Evolutionary conservation across 2,797 vertebrate genomes (phyloP).

Genomic region (Tragelaphus oryx): DNA sequence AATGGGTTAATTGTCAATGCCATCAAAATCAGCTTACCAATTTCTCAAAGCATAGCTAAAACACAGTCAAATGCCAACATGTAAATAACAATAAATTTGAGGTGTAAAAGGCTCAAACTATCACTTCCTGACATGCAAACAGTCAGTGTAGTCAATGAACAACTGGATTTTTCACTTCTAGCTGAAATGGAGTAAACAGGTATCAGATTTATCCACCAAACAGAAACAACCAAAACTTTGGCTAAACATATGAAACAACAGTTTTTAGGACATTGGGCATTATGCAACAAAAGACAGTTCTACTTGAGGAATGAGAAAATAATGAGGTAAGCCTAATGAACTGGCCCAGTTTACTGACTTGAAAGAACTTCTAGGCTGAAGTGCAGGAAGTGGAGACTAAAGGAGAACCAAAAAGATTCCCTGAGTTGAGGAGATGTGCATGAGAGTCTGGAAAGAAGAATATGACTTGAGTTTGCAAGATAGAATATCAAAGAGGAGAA

Average conservation of each 20-base stretch:
- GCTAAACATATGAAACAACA: neutral
- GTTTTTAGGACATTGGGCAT: neutral
- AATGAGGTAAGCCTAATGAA: neutral
- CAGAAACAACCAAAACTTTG: neutral
- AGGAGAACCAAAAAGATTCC: neutral
- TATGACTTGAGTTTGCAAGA: neutral
- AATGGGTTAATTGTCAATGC: neutral
- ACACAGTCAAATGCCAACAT: neutral
- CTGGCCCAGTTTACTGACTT: neutral
- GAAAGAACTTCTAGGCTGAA: neutral
- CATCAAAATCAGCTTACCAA: neutral
- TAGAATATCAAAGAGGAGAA: neutral
- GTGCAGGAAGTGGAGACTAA: neutral
- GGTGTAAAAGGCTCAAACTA: neutral
- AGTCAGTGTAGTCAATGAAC: neutral
- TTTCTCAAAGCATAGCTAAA: slow-evolving; percentile 22
- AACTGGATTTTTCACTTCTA: neutral
- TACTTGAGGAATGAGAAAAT: neutral
- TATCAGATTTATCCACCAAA: neutral
- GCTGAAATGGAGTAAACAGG: neutral
- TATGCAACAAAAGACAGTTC: neutral
- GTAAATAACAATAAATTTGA: neutral
- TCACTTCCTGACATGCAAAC: neutral
- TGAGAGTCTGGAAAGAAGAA: neutral
- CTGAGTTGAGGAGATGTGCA: neutral